Evolutionary conservation across 2,888 invertebrate species (phyloP), one percentile per base, ranked within the genome.

Genomic region (Cotesia congregata): DNA sequence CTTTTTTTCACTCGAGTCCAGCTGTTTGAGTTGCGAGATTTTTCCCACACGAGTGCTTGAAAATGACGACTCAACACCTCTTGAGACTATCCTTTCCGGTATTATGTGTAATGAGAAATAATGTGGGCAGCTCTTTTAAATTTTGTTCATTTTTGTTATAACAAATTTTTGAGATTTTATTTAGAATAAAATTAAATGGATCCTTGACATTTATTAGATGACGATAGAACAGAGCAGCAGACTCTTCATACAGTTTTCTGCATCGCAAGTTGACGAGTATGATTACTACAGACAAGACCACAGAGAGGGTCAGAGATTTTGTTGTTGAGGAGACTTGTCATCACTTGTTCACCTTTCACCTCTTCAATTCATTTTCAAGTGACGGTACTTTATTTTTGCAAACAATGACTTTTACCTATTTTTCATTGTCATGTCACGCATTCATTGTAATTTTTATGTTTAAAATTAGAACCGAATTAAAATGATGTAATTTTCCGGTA

Each of bases 391-490:
- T 64, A 61, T n/a, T 39, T 38, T 71, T 71, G 77, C 78, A 12
- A 12, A 85, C 82, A 83, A 81, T 84, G 82, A 83, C 83, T 84
- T 85, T 84, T 82, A 78, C 84, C 78, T 83, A 82, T 84, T 86
- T 84, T 84, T 86, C 85, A 86, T 87, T 87, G 87, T 88, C 86
- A 83, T 80, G 88, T 87, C 88, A 87, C 88, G 87, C 81, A 87
- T 17, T n/a, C 6, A 17, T 62, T 62, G 6, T 1, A 9, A 50
- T 12, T 50, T 50, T 9, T 9, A 12, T 50, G 12, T 6, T 50
- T 9, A 50, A 50, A 50, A 50, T 3, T 30, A 50, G 7, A 50
- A 50, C 12, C 9, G 4, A 50, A 9, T 50, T 12, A 50, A 12
- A 50, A 12, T 50, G 12, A 30, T 20, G 20, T 20, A 20, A 20